A percentile compares a stretch with the other conserved stretches of the same genome.
Conservation (phyloP, 2,797 vertebrate species). For the Glyptemys insculpta region DNA sequence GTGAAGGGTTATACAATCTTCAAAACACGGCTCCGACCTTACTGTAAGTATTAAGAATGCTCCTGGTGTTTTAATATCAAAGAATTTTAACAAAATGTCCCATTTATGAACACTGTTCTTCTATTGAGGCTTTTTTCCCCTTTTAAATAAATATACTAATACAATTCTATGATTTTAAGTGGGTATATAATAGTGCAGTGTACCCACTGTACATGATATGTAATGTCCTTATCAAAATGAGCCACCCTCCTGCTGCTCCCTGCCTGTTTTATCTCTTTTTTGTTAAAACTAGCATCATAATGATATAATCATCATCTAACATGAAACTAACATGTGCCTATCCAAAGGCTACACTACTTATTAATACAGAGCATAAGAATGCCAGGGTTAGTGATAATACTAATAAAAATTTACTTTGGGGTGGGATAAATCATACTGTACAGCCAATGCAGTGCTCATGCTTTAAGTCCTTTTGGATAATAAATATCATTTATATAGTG, state of each 20-base stretch:
- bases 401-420: neutral
- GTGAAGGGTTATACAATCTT: neutral
- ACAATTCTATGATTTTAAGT: conserved; percentile 23
- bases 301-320: neutral
- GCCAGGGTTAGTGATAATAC: neutral
- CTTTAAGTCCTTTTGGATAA: neutral
- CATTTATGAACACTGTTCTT: neutral
- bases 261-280: neutral
- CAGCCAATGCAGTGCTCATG: neutral
- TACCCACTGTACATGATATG: neutral
- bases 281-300: neutral
- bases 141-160: conserved; percentile 8
- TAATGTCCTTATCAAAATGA: neutral
- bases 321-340: neutral
- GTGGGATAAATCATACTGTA: neutral
- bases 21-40: neutral
- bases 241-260: neutral
- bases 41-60: neutral
- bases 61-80: neutral
- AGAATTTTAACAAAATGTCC: neutral
- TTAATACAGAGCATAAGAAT: neutral
- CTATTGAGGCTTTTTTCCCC: neutral
- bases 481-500: neutral
- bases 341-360: neutral
- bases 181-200: neutral